Conservation (phyloP, 1,140 invertebrate species). For the Magallana gigas region DNA sequence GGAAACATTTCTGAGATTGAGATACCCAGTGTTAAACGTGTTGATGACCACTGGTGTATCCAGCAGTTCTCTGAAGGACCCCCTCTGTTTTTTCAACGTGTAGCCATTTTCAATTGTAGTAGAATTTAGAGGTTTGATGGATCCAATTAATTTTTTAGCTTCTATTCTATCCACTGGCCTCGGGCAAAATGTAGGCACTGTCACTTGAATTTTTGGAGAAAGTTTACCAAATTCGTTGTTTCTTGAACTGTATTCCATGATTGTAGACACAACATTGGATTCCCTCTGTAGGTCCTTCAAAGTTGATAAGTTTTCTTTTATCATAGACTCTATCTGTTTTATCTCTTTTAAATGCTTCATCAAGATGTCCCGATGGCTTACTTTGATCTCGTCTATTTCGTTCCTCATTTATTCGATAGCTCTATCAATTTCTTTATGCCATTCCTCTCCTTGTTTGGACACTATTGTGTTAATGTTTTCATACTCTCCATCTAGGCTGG, state of each 20-base stretch:
- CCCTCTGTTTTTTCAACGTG: no score
- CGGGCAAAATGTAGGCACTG: not conserved
- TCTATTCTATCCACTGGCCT: not conserved
- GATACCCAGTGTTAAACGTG: not conserved
- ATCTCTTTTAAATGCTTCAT: no score
- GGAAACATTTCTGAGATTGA: not conserved
- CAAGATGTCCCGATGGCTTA: no score
- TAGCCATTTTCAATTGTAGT: no score
- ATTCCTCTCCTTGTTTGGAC: not conserved
- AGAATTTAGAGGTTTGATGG: no score
- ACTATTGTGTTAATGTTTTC: not conserved
- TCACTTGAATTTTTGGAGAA: not conserved
- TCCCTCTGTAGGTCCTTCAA: not conserved
- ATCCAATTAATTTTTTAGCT: not conserved
- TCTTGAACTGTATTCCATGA: not conserved
- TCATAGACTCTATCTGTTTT: not conserved
- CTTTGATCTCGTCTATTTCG: no score
- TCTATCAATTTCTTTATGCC: no score
- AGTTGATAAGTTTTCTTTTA: not conserved
- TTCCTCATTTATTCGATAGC: no score
- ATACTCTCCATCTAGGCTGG: not conserved
- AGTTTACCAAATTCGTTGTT: not conserved
- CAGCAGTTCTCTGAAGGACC: no score
- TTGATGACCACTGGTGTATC: not conserved
- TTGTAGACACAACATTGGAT: not conserved